A percentile compares a stretch with the other conserved stretches of the same genome.
These are phyloP conservation scores for Takifugu rubripes DNA, from an alignment of 2,797 vertebrate species.

Conservation along the genomic window DNA sequence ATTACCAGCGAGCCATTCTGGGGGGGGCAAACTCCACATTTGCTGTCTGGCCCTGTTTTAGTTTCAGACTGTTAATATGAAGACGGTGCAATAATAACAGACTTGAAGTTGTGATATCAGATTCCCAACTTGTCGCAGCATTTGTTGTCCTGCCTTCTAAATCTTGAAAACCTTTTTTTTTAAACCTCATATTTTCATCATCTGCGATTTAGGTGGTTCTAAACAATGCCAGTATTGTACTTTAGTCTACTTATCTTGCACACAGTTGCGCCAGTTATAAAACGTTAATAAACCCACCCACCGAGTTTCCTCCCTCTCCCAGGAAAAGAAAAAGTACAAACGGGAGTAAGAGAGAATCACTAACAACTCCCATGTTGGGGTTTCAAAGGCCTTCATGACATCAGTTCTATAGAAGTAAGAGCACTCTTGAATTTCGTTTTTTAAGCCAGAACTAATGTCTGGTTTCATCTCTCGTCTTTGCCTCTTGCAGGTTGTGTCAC, in stretches of 20 bases:
- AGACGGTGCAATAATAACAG: too few species aligned
- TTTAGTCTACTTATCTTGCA: conserved; percentile 23
- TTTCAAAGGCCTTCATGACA: conserved; percentile 40
- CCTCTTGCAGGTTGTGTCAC: conserved; percentile 42
- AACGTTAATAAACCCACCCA: conserved; percentile 39
- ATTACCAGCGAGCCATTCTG: too few species aligned
- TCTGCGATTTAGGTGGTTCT: neutral
- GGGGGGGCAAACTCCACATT: too few species aligned
- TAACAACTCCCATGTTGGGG: conserved; percentile 27
- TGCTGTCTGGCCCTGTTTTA: too few species aligned
- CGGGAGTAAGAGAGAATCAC: conserved; percentile 22
- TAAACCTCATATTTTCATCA: too few species aligned
- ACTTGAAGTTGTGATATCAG: too few species aligned
- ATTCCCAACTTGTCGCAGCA: too few species aligned
- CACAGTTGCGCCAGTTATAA: conserved; percentile 21
- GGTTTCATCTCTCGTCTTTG: conserved; percentile 9
- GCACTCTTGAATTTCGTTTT: conserved; percentile 13
- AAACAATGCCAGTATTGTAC: neutral
- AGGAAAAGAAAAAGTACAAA: conserved; percentile 32
- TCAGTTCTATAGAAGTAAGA: conserved; percentile 39
- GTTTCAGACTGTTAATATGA: too few species aligned
- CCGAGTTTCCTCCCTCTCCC: conserved; percentile 23
- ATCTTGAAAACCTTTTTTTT: too few species aligned
- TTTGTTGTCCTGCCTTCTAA: too few species aligned
- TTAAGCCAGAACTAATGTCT: neutral